phyloP scores from a whole-genome alignment of 92 coral and sea anemone species.

The Epizoanthus scotinus region DNA sequence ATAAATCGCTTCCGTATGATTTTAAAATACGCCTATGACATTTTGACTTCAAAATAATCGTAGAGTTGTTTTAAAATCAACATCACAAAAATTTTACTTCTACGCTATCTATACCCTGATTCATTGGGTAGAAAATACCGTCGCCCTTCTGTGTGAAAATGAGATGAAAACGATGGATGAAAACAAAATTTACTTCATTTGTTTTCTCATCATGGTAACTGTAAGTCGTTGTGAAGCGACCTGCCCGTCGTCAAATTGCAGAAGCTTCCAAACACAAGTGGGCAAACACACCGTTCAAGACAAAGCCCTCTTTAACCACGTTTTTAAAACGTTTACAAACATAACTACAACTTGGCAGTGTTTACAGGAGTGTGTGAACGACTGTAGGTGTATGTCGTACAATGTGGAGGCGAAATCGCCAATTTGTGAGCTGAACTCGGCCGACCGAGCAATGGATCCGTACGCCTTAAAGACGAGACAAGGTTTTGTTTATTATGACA shows the following conservation, averaged over 20 bases:
- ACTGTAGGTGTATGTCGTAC: conserved; percentile 2
- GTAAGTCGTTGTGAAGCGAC: neutral
- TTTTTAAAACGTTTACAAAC: neutral
- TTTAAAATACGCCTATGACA: too few species aligned
- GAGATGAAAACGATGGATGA: too few species aligned
- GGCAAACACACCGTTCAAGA: neutral
- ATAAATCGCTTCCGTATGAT: too few species aligned
- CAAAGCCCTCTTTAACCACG: conserved; percentile 15
- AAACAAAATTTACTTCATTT: neutral
- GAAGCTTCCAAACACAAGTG: neutral
- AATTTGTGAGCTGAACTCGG: conserved; percentile 21
- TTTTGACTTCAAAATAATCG: too few species aligned
- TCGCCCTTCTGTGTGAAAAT: too few species aligned
- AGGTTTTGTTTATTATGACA: conserved; percentile 17
- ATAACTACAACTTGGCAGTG: conserved; percentile 13
- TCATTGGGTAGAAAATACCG: too few species aligned
- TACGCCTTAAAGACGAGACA: neutral
- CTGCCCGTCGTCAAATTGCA: neutral
- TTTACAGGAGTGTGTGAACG: neutral
- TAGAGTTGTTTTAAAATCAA: too few species aligned
- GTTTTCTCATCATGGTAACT: neutral
- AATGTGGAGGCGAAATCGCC: neutral
- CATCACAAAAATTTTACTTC: too few species aligned
- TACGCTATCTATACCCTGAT: too few species aligned
- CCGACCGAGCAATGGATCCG: conserved; percentile 15